Evolutionary conservation across 2,888 invertebrate genomes (phyloP).

Genomic region (Microctonus brassicae): DNA sequence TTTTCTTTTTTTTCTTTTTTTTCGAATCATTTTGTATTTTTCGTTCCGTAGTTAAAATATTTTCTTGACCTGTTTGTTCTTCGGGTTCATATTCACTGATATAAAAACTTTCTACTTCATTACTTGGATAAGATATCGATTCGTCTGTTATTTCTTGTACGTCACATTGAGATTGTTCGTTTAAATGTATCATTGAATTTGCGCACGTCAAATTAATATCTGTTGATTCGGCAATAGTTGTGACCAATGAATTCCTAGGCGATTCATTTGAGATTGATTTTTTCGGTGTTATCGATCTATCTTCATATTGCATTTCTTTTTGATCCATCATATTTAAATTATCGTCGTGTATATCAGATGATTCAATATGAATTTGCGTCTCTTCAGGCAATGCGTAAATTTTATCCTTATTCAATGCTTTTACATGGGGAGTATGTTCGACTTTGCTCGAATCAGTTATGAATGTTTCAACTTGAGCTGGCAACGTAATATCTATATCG

Average conservation of each 20-base stretch:
- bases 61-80: constrained; percentile 77
- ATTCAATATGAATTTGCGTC: constrained; percentile 47
- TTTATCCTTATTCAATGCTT: constrained; percentile 50
- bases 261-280: constrained; percentile 50
- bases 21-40: constrained; percentile 63
- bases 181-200: too few relatives aligned
- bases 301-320: constrained; percentile 54
- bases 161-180: constrained; percentile 68
- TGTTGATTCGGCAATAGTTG: constrained; percentile 72
- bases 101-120: constrained; percentile 67
- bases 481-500: constrained; percentile 60
- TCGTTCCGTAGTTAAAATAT: constrained; percentile 63
- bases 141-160: constrained; percentile 51
- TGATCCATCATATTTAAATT: constrained; percentile 43
- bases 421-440: constrained; percentile 55
- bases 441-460: constrained; percentile 54
- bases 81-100: constrained; percentile 80
- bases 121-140: constrained; percentile 48
- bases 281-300: constrained; percentile 44
- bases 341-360: constrained; percentile 51
- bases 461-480: constrained; percentile 54
- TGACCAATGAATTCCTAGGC: constrained; percentile 59
- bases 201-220: constrained; percentile 72
- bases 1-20: constrained; percentile 71
- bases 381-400: constrained; percentile 31